Conservation (phyloP, 2,797 vertebrate genomes). For the Arnoldichthys spilopterus region DNA sequence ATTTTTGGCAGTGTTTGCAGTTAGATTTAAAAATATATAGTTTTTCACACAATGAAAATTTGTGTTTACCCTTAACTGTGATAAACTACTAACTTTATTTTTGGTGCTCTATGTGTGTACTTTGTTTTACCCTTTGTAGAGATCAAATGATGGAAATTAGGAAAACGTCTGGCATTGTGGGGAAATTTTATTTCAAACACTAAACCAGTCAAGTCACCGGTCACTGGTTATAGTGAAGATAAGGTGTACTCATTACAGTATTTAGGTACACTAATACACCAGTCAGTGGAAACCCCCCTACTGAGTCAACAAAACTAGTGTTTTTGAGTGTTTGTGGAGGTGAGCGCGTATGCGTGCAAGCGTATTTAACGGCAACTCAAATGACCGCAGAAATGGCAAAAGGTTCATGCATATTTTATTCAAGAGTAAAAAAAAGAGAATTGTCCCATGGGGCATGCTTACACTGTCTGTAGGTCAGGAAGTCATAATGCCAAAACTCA, state of each 20-base stretch:
- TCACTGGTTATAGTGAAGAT: neutral
- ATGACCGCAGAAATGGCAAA: constrained; percentile 55
- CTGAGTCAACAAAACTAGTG: neutral
- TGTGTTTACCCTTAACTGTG: too few relatives aligned
- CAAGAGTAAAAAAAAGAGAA: constrained; percentile 89
- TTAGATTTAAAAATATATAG: too few relatives aligned
- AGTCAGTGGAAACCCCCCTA: neutral
- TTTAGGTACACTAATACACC: neutral
- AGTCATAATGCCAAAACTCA: constrained; percentile 64
- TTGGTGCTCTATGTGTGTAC: too few relatives aligned
- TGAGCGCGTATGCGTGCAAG: too few relatives aligned
- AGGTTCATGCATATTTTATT: constrained; percentile 91
- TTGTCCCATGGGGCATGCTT: constrained; percentile 86
- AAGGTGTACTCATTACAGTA: neutral
- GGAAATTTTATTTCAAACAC: too few relatives aligned
- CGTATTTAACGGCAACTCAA: neutral
- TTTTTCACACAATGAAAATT: too few relatives aligned
- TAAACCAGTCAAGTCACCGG: too few relatives aligned
- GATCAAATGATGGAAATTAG: too few relatives aligned
- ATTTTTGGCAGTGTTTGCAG: too few relatives aligned
- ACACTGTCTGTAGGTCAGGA: constrained; percentile 81
- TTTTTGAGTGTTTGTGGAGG: too few relatives aligned
- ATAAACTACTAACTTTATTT: too few relatives aligned
- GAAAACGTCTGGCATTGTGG: neutral
- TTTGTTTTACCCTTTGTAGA: too few relatives aligned